Evolutionary conservation across 2,797 vertebrate genomes (phyloP).

Genomic region (Onychomys torridus): DNA sequence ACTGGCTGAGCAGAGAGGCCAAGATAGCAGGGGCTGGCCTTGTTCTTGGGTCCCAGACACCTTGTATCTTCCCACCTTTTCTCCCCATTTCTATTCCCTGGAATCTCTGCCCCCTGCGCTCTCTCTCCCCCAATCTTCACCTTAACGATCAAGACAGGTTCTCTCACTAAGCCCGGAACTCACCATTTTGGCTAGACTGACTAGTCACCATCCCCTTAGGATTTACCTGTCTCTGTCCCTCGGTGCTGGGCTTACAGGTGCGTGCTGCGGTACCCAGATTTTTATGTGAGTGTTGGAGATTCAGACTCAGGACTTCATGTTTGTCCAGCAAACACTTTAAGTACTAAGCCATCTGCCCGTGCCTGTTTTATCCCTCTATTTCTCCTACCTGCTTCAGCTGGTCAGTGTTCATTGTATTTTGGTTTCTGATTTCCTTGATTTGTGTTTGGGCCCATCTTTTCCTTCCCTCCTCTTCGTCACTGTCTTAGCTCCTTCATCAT

Average conservation of each 20-base stretch:
- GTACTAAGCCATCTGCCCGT: background rate
- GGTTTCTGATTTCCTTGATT: background rate
- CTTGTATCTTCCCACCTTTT: background rate
- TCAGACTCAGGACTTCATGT: background rate
- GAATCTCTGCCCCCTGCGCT: too few species aligned
- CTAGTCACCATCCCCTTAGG: background rate
- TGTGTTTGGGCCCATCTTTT: background rate
- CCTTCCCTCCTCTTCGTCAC: constrained; percentile 51
- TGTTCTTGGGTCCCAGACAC: background rate
- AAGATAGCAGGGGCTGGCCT: background rate
- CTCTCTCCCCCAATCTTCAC: background rate
- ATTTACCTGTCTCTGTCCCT: background rate
- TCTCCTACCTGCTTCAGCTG: background rate
- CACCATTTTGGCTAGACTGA: background rate
- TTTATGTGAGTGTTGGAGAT: background rate
- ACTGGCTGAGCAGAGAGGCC: background rate
- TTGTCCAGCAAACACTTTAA: background rate
- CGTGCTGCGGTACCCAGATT: background rate
- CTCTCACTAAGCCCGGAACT: background rate
- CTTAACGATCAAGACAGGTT: background rate
- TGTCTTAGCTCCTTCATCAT: background rate
- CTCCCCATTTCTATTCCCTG: background rate
- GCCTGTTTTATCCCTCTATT: too few species aligned
- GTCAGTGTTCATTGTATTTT: background rate
- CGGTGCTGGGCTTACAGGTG: background rate